Conservation (phyloP, 2,888 invertebrate genomes). For the Cheilosia grossa region DNA sequence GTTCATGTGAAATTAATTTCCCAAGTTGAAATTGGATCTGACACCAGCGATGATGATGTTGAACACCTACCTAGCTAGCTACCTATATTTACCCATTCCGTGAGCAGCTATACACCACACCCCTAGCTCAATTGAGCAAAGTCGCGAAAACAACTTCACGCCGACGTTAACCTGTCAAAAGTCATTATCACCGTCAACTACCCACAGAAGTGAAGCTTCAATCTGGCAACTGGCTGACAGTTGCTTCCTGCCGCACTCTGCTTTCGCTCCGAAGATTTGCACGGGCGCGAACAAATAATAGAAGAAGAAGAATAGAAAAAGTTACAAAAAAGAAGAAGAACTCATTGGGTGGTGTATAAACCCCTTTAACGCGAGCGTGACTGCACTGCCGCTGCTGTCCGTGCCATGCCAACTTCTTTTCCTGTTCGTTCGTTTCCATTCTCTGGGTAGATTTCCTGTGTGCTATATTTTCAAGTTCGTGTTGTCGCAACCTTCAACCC, state of each 20-base stretch:
- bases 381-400: conserved; percentile 38
- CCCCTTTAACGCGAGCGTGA: conserved; percentile 8
- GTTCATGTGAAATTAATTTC: conserved; percentile 66
- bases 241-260: conserved; percentile 63
- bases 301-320: conserved; percentile 22
- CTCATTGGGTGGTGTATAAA: neutral
- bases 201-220: conserved; percentile 71
- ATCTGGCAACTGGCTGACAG: conserved; percentile 74
- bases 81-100: conserved; percentile 10
- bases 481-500: conserved; percentile 73
- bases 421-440: conserved; percentile 48
- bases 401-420: conserved; percentile 68
- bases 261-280: conserved; percentile 31
- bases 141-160: conserved; percentile 75
- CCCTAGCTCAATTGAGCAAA: conserved; percentile 72
- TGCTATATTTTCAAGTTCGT: conserved; percentile 73
- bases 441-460: conserved; percentile 35
- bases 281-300: conserved; percentile 28
- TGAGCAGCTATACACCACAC: conserved; percentile 19
- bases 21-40: conserved; percentile 70
- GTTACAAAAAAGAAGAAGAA: conserved; percentile 12
- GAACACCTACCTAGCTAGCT: conserved; percentile 47
- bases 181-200: conserved; percentile 71
- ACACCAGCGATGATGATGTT: conserved; percentile 65
- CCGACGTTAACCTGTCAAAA: conserved; percentile 73